Conservation (phyloP, 2,113 vertebrate genomes). For the Budorcas taxicolor region DNA sequence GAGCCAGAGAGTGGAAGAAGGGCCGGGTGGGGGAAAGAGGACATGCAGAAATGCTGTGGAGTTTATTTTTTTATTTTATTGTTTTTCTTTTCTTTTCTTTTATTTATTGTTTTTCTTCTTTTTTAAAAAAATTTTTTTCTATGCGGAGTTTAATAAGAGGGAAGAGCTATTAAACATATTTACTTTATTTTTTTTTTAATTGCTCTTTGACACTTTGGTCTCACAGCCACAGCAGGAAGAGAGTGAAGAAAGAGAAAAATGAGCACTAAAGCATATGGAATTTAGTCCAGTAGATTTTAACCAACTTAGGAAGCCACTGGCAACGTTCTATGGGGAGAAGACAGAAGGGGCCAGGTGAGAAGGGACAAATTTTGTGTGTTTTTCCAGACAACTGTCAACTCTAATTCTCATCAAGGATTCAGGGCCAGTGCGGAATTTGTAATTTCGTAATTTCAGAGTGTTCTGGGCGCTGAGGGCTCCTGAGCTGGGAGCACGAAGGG, state of each 20-base stretch:
- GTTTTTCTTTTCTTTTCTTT: neutral
- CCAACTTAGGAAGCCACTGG: neutral
- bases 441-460: neutral
- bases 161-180: neutral
- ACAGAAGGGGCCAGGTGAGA: neutral
- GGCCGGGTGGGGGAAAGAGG: rapidly evolving
- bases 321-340: neutral
- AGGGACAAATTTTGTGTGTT: neutral
- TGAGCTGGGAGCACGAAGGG: neutral
- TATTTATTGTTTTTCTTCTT: neutral
- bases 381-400: neutral
- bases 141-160: neutral
- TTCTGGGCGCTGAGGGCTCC: neutral
- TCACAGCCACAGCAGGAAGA: neutral
- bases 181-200: neutral
- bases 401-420: neutral
- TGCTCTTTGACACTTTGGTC: neutral
- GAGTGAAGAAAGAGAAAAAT: neutral
- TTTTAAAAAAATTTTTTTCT: neutral
- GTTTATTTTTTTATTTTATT: neutral
- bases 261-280: neutral
- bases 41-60: neutral
- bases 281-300: neutral
- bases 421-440: rapidly evolving
- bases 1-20: neutral